Conservation (phyloP, 2,113 vertebrate genomes). For the Centropus bengalensis region DNA sequence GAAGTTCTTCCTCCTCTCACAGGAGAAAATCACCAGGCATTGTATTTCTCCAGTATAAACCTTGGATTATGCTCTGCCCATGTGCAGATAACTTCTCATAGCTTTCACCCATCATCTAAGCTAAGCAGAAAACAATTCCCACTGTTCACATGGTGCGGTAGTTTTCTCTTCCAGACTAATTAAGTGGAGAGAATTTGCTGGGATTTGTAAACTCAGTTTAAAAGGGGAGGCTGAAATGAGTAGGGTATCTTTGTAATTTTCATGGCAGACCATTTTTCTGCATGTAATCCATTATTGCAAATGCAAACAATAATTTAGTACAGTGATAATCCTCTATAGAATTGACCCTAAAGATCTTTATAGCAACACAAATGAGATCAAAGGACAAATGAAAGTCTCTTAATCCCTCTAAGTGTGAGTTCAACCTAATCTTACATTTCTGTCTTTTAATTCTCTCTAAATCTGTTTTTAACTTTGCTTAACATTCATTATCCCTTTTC, state of each 20-base stretch:
- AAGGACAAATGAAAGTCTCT: slow-evolving; percentile 66
- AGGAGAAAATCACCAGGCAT: background rate
- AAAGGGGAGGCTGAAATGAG: background rate
- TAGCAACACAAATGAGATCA: slow-evolving; percentile 68
- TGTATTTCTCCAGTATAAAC: background rate
- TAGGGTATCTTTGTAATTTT: background rate
- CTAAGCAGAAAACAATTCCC: background rate
- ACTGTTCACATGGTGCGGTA: background rate
- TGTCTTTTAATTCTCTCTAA: slow-evolving; percentile 66
- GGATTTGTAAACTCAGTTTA: background rate
- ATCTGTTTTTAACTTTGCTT: slow-evolving; percentile 68
- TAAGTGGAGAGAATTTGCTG: background rate
- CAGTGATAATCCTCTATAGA: slow-evolving; percentile 51
- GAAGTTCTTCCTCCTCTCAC: background rate
- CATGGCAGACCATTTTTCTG: slow-evolving; percentile 15
- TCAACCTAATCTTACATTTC: slow-evolving; percentile 65
- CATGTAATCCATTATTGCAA: slow-evolving; percentile 29
- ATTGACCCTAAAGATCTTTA: slow-evolving; percentile 46
- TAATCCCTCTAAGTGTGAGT: slow-evolving; percentile 69
- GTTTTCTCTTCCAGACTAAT: background rate
- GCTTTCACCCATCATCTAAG: background rate
- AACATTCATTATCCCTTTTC: slow-evolving; percentile 56
- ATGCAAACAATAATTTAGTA: slow-evolving; percentile 37
- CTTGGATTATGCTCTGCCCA: background rate
- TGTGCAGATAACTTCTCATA: background rate